Evolutionary conservation across 2,113 vertebrate genomes (phyloP).

Genomic region (Thalassarche chlororhynchos): DNA sequence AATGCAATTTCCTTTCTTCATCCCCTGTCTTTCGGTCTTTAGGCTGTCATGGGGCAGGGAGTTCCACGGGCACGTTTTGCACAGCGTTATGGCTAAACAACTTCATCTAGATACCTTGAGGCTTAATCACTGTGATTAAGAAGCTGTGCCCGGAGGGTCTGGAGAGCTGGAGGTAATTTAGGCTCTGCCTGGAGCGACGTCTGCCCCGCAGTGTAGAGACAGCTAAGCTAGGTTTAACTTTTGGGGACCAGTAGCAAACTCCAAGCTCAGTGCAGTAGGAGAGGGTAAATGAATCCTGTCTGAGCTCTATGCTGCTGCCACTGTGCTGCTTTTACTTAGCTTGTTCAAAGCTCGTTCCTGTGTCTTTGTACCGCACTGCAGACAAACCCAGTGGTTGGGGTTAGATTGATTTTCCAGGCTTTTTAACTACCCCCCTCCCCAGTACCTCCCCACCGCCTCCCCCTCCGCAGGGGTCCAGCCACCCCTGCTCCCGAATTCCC

Average conservation of each 20-base stretch:
- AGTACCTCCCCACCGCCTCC: background rate
- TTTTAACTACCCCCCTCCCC: background rate
- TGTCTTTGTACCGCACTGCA: background rate
- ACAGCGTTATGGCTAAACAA: background rate
- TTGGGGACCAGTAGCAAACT: background rate
- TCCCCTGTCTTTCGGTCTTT: background rate
- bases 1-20: background rate
- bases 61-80: background rate
- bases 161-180: background rate
- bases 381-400: background rate
- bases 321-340: background rate
- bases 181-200: background rate
- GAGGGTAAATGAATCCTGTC: background rate
- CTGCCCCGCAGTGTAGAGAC: accelerated
- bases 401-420: background rate
- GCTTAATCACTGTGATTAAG: background rate
- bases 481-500: background rate
- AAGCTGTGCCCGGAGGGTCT: background rate
- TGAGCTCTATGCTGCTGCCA: background rate
- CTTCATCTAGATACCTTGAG: background rate
- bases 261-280: background rate
- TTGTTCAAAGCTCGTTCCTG: background rate
- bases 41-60: background rate
- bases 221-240: background rate
- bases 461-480: background rate